Base-by-base conservation (phyloP, 2,888 invertebrate species). In the Quadroppia sp. region DNA sequence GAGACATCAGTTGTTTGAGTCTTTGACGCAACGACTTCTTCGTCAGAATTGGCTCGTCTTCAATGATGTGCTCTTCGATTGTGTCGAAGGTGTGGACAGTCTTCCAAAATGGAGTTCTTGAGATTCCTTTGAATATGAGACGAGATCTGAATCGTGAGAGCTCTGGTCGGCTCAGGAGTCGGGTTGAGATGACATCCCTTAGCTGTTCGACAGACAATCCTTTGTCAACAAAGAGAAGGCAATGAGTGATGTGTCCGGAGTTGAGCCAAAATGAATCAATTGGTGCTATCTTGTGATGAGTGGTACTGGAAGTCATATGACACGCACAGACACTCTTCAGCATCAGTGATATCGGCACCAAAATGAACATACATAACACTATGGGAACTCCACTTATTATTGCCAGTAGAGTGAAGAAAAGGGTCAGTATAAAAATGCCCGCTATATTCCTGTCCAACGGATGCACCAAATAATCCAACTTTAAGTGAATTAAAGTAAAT, bases 11-110 rank as follows among this genome's bases (percentile, higher is more conserved):
- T 28, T 81, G 79, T 0, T 82, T 82, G 9, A 86, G 80, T 77
- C 85, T 85, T 61, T 81, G 80, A 79, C 84, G 83, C 13, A 85
- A 79, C 70, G 83, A 82, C 40, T 80, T 80, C 71, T 82, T 80
- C 23, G 80, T 81, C 32, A 74, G 77, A 30, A 82, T 80, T 23
- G 79, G 78, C 1, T 83, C 82, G 76, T 83, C 83, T 32, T 80
- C 78, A 74, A 82, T 82, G 20, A 86, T 82, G 78, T 86, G 86
- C 75, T 84, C 83, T 76, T 84, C 83, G 73, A 86, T 83, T 28
- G 50, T 45, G 32, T 74, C 70, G 7, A 56, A 74, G 20, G 28
- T 36, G 28, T 45, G 36, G n/a, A 45, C 56, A 6, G 30, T 36
- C 25, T 61, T 42, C 74, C 75, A 76, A 67, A 61, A 56, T 1